Evolutionary conservation across 2,113 vertebrate genomes (phyloP).

Genomic region (Tupaia tana): DNA sequence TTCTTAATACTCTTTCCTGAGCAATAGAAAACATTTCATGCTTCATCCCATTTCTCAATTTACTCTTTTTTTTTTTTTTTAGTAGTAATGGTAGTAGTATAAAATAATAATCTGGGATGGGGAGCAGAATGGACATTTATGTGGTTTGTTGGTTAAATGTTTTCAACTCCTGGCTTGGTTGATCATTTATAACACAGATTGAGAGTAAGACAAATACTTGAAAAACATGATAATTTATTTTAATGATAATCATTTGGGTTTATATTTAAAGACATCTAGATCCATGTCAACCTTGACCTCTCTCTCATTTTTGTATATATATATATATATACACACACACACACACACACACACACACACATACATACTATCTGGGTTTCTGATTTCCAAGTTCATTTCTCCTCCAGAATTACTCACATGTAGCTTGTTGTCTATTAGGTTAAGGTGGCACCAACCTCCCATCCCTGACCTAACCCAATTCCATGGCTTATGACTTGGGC

Average conservation of each 20-base stretch:
- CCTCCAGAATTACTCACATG: background rate
- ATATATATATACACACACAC: background rate
- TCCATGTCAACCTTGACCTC: background rate
- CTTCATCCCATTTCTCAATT: background rate
- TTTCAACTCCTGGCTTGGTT: background rate
- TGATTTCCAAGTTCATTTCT: background rate
- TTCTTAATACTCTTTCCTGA: slow-evolving; percentile 57
- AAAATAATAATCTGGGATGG: background rate
- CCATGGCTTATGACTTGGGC: background rate
- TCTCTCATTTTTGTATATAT: slow-evolving; percentile 7
- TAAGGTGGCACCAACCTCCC: background rate
- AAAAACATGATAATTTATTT: slow-evolving; percentile 38
- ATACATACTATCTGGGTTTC: background rate
- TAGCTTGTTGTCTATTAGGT: background rate
- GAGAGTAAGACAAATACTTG: background rate
- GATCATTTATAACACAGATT: background rate
- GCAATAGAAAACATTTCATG: slow-evolving; percentile 1
- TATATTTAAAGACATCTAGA: background rate
- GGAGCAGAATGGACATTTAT: background rate
- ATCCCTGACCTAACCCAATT: background rate
- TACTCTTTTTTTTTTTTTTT: background rate
- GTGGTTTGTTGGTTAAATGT: background rate
- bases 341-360: background rate
- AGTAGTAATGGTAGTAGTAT: background rate
- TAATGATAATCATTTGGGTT: background rate